Conservation (phyloP, 2,888 invertebrate genomes). For the Caenorhabditis sulstoni region DNA sequence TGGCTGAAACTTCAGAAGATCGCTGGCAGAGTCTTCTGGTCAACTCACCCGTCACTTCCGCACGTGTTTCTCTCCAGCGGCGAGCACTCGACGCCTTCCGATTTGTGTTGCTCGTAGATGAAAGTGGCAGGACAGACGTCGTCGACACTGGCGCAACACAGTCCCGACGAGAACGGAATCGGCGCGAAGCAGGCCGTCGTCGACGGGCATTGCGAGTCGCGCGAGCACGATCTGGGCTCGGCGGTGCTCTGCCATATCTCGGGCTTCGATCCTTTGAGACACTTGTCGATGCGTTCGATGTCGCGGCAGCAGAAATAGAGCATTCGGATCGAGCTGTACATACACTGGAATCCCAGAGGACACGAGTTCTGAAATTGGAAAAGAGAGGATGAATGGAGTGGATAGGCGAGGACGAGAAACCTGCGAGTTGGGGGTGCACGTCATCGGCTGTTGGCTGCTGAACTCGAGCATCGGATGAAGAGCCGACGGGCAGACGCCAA, state of each 20-base stretch:
- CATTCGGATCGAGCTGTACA: conserved; percentile 68
- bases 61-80: conserved; percentile 68
- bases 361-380: conserved; percentile 69
- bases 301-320: conserved; percentile 75
- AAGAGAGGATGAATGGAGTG: not conserved
- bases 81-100: conserved; percentile 67
- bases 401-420: not conserved
- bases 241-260: conserved; percentile 60
- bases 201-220: conserved; percentile 67
- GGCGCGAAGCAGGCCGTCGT: conserved; percentile 63
- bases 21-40: not conserved
- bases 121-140: conserved; percentile 75
- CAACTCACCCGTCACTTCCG: conserved; percentile 52
- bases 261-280: conserved; percentile 57
- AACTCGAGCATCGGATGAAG: conserved; percentile 72
- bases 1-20: conserved; percentile 21
- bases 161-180: conserved; percentile 57
- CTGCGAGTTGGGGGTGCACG: conserved; percentile 65
- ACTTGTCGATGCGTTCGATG: conserved; percentile 50
- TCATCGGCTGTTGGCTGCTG: conserved; percentile 69
- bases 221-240: conserved; percentile 61
- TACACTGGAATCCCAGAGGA: conserved; percentile 70
- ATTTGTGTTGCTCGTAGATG: conserved; percentile 67
- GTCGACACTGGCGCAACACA: conserved; percentile 69
- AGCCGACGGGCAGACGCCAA: conserved; percentile 71